Percentiles rank a stretch among this genome's conserved stretches.
Evolutionary conservation across 2,888 invertebrate species (phyloP).

Genomic region (Eristalis pertinax): DNA sequence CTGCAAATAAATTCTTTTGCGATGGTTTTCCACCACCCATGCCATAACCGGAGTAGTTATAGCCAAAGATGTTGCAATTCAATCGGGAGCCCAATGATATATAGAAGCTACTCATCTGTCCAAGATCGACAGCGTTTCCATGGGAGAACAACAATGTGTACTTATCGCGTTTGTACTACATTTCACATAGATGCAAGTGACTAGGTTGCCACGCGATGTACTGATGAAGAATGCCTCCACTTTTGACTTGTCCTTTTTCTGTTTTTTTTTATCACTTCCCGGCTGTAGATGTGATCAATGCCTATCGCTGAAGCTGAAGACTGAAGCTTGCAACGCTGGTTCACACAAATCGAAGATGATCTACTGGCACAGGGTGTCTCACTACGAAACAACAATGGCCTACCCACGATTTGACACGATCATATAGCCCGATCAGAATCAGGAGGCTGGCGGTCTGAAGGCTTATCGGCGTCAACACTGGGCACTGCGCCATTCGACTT

Average conservation of each 20-base stretch:
- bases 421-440: too few species aligned
- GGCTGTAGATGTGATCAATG: too few species aligned
- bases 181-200: conserved; percentile 97
- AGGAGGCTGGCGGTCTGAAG: too few species aligned
- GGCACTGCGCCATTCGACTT: too few species aligned
- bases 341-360: too few species aligned
- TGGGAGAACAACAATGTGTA: conserved; percentile 98
- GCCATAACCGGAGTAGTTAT: conserved; percentile 97
- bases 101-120: conserved; percentile 99
- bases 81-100: conserved; percentile 96
- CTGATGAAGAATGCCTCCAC: conserved; percentile 96
- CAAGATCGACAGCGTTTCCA: conserved; percentile 98
- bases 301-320: too few species aligned
- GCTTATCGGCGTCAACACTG: too few species aligned
- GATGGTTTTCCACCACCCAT: conserved; percentile 97
- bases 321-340: too few species aligned
- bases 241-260: conserved; percentile 96
- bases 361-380: too few species aligned
- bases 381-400: too few species aligned
- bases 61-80: conserved; percentile 99
- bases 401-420: too few species aligned
- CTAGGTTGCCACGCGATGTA: conserved; percentile 96
- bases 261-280: too few species aligned
- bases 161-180: conserved; percentile 94
- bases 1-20: conserved; percentile 99